A percentile compares a stretch with the other conserved stretches of the same genome.
These are phyloP conservation scores for Megaleporinus macrocephalus DNA, from an alignment of 2,113 vertebrate genomes.

Conservation along the genomic window DNA sequence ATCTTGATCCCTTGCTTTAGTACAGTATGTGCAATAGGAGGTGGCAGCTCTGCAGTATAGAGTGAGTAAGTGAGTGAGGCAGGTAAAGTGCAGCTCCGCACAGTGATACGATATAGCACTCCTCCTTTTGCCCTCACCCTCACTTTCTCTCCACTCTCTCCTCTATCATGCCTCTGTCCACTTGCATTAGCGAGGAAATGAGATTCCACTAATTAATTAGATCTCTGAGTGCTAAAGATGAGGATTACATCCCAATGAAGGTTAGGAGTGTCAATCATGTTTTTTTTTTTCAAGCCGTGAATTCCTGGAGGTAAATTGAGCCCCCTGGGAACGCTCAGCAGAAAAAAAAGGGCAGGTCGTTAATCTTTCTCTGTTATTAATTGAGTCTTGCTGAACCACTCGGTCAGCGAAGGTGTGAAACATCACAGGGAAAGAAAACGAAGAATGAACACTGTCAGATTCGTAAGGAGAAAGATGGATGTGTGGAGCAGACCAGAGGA, in stretches of 20 bases:
- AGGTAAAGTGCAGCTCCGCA: conserved; percentile 63
- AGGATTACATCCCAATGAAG: conserved; percentile 79
- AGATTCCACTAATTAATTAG: conserved; percentile 85
- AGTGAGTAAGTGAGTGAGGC: conserved; percentile 66
- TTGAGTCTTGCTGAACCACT: conserved; percentile 69
- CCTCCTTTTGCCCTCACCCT: conserved; percentile 21
- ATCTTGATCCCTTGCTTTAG: background rate
- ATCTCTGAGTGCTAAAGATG: conserved; percentile 80
- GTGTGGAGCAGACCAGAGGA: conserved; percentile 15
- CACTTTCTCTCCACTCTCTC: conserved; percentile 43
- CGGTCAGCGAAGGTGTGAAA: conserved; percentile 59
- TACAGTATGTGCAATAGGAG: background rate
- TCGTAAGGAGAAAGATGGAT: conserved; percentile 35
- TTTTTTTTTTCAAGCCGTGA: conserved; percentile 54
- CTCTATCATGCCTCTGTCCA: conserved; percentile 75
- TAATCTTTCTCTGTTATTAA: conserved; percentile 74
- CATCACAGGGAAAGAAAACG: conserved; percentile 54
- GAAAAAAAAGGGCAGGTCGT: conserved; percentile 63
- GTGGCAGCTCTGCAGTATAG: conserved; percentile 40
- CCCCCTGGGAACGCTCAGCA: conserved; percentile 66
- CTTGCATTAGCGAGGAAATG: conserved; percentile 82
- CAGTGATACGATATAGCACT: conserved; percentile 65
- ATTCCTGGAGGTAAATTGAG: conserved; percentile 77
- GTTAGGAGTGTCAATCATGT: conserved; percentile 77
- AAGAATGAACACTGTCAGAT: conserved; percentile 35